Conservation (phyloP, 2,888 invertebrate species). For the Cyclophora punctaria region DNA sequence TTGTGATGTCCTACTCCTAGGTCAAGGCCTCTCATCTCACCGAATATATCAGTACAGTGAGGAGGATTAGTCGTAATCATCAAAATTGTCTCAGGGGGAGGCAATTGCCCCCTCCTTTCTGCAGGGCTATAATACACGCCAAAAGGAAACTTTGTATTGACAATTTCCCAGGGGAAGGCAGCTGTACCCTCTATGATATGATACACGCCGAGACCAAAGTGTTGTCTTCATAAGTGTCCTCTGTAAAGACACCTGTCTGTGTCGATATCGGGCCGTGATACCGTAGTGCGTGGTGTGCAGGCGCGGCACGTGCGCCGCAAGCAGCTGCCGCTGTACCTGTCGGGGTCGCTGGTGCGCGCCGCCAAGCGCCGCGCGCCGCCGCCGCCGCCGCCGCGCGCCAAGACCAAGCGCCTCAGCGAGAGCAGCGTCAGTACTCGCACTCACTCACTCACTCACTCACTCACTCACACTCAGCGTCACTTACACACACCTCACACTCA, state of each 20-base stretch:
- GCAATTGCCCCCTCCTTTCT: too few species aligned
- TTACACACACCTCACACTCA: neutral
- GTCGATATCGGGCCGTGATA: neutral
- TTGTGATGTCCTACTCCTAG: too few species aligned
- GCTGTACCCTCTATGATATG: too few species aligned
- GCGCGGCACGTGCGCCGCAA: constrained; percentile 91
- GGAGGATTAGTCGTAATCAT: neutral
- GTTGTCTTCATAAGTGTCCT: too few species aligned
- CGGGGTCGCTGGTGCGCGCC: constrained; percentile 73
- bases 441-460: neutral
- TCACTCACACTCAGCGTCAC: too few species aligned
- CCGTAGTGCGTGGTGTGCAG: constrained; percentile 63
- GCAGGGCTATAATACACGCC: too few species aligned
- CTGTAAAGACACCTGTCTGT: too few species aligned
- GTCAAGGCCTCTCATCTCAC: too few species aligned
- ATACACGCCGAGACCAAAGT: too few species aligned
- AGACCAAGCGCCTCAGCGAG: constrained; percentile 57
- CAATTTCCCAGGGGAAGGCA: too few species aligned
- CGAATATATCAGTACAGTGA: too few species aligned
- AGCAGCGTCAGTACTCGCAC: constrained; percentile 49
- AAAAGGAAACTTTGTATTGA: too few species aligned
- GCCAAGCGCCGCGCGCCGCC: constrained; percentile 67
- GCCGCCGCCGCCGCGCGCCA: constrained; percentile 37
- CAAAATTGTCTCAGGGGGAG: neutral
- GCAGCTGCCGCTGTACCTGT: constrained; percentile 83